A percentile compares a stretch with the other conserved stretches of the same genome.
phyloP scores from a whole-genome alignment of 1,140 invertebrate genomes.

The Euwallacea similis region DNA sequence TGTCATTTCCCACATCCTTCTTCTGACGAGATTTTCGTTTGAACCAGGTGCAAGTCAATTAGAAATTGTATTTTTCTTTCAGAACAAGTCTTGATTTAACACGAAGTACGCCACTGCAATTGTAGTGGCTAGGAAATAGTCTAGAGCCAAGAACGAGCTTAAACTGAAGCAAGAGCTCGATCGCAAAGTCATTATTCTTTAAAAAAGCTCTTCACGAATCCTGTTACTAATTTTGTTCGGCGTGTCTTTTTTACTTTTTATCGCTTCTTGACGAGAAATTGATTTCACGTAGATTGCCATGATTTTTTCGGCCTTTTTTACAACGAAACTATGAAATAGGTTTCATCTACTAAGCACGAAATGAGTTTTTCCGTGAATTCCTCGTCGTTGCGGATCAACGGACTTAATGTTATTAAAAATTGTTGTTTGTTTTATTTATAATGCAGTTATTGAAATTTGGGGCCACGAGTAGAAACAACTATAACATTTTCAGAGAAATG shows the following conservation, averaged over 20 bases:
- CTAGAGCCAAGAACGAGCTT: slow-evolving; percentile 4
- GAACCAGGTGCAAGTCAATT: no score
- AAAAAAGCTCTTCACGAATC: slow-evolving; percentile 22
- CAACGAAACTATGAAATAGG: slow-evolving; percentile 17
- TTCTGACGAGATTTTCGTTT: no score
- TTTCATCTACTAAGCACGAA: slow-evolving; percentile 17
- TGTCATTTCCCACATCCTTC: no score
- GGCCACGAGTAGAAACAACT: no score
- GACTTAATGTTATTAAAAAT: not conserved
- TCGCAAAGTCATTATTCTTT: slow-evolving; percentile 24
- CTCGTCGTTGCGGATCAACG: slow-evolving; percentile 4
- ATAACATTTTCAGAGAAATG: no score
- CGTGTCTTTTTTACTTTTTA: slow-evolving; percentile 26
- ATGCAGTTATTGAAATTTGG: no score
- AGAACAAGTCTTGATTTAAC: no score
- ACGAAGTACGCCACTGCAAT: slow-evolving; percentile 7
- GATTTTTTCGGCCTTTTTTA: slow-evolving; percentile 20
- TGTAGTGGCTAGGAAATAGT: slow-evolving; percentile 6
- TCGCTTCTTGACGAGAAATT: slow-evolving; percentile 24
- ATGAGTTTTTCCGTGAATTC: slow-evolving; percentile 6
- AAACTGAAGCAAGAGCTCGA: slow-evolving; percentile 22
- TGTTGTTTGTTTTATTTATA: no score
- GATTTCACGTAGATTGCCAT: slow-evolving; percentile 25
- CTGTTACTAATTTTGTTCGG: slow-evolving; percentile 27
- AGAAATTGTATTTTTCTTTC: no score